Percentiles rank a stretch among this genome's conserved stretches.
phyloP scores from a whole-genome alignment of 2,888 invertebrate genomes.

The Noctua comes region DNA sequence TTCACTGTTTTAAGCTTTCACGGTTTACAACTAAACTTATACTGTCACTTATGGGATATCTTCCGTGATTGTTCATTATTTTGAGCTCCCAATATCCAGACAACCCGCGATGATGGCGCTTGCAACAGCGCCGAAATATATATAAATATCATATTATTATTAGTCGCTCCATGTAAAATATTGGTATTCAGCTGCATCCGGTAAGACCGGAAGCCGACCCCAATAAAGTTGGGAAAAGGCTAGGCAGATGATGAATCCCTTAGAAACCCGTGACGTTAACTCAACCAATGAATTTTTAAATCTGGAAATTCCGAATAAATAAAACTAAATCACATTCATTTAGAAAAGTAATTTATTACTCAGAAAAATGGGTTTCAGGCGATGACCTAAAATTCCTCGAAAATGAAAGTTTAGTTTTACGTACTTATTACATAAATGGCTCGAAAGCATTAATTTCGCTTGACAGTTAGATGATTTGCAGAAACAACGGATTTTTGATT shows the following conservation, averaged over 20 bases:
- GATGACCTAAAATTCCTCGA: slow-evolving; percentile 23
- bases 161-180: no score
- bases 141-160: no score
- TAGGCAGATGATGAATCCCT: neutral
- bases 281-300: neutral
- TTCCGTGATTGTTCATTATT: no score
- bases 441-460: slow-evolving; percentile 46
- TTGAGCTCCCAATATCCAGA: no score
- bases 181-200: no score
- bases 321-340: slow-evolving; percentile 40
- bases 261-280: neutral
- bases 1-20: no score
- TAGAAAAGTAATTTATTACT: slow-evolving; percentile 44
- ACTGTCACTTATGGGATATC: no score
- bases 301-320: slow-evolving; percentile 24
- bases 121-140: no score
- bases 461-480: slow-evolving; percentile 54
- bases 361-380: slow-evolving; percentile 40
- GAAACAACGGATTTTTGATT: slow-evolving; percentile 45
- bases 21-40: no score
- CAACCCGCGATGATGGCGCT: no score
- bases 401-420: slow-evolving; percentile 37
- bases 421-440: slow-evolving; percentile 23
- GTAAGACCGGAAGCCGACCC: no score
- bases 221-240: no score